A percentile compares a stretch with the other conserved stretches of the same genome.
Evolutionary conservation across 2,888 invertebrate species (phyloP).

Genomic region (Meta bourneti): DNA sequence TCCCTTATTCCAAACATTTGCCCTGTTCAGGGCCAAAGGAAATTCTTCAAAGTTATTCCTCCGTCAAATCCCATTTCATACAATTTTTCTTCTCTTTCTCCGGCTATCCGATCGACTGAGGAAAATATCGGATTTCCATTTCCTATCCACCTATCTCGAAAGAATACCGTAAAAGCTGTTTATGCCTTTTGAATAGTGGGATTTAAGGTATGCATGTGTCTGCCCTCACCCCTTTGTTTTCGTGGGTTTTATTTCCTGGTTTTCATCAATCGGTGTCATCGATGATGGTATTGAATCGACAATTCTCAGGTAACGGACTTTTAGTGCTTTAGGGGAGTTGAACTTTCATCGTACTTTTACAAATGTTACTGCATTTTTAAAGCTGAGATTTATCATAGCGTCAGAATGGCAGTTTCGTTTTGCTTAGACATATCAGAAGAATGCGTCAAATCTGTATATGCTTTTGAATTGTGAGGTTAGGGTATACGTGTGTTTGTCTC

Average conservation of each 20-base stretch:
- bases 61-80: neutral
- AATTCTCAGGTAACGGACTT: too few species aligned
- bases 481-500: neutral
- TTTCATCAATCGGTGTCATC: neutral
- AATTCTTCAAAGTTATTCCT: constrained; percentile 1
- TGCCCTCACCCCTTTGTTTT: neutral
- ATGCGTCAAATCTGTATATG: neutral
- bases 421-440: neutral
- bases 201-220: neutral
- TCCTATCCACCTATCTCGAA: neutral
- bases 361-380: too few species aligned
- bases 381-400: too few species aligned
- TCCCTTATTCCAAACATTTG: neutral
- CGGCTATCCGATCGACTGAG: neutral
- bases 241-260: neutral
- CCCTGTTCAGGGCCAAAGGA: neutral
- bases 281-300: neutral
- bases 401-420: neutral
- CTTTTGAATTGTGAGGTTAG: neutral
- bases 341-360: too few species aligned
- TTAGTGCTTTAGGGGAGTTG: too few species aligned
- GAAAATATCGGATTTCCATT: neutral
- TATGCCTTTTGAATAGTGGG: neutral
- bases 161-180: neutral
- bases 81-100: neutral